Conservation (phyloP, 2,888 invertebrate genomes). For the Heteromurus nitidus region DNA sequence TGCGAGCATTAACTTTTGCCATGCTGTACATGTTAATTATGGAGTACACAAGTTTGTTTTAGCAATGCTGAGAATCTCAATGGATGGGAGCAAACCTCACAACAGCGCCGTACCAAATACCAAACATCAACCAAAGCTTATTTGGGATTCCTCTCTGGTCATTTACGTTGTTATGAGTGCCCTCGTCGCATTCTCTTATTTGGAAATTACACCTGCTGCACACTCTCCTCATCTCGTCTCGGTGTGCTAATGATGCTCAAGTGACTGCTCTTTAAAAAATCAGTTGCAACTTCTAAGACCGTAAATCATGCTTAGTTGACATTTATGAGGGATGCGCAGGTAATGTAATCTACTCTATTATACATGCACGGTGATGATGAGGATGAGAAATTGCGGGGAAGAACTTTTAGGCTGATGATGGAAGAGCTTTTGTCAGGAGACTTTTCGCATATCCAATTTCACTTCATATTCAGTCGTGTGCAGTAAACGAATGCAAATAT, state of each 20-base stretch:
- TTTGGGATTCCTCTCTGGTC: too few species aligned
- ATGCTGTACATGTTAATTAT: neutral
- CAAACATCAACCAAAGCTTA: too few species aligned
- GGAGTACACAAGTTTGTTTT: too few species aligned
- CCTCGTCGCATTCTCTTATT: neutral
- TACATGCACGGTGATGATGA: conserved; percentile 33
- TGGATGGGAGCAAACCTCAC: too few species aligned
- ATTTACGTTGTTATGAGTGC: neutral
- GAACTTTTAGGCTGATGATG: neutral
- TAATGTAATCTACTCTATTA: too few species aligned
- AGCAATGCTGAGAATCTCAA: too few species aligned
- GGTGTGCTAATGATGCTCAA: neutral
- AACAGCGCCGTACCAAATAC: too few species aligned
- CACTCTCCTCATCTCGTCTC: neutral
- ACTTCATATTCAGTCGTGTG: neutral
- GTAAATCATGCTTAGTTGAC: conserved; percentile 49
- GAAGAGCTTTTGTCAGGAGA: too few species aligned
- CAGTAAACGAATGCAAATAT: neutral
- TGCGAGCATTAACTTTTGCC: neutral
- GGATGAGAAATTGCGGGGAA: neutral
- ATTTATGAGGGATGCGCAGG: too few species aligned
- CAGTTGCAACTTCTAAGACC: conserved; percentile 23
- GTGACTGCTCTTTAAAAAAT: neutral
- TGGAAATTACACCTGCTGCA: neutral
- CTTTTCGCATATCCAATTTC: neutral